Conservation (phyloP, 2,888 invertebrate genomes). For the Uloborus plumipes region DNA sequence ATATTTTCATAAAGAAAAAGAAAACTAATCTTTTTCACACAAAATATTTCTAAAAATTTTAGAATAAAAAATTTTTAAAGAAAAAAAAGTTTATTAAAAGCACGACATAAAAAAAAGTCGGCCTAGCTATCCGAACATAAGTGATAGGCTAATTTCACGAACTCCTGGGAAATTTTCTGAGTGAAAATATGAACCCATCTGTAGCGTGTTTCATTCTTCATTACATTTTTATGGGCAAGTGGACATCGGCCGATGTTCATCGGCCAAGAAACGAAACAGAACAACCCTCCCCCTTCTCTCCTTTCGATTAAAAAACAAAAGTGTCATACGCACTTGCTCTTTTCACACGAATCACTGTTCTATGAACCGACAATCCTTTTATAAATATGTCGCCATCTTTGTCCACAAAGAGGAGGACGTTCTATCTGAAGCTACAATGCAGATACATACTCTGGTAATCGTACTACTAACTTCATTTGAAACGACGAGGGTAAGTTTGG, state of each 20-base stretch:
- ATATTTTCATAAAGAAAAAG: too few relatives aligned
- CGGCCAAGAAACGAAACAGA: constrained; percentile 40
- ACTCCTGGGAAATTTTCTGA: constrained; percentile 14
- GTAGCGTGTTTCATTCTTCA: constrained; percentile 47
- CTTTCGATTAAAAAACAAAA: constrained; percentile 12
- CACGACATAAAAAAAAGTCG: neutral
- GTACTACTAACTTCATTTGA: too few relatives aligned
- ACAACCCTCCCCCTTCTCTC: neutral
- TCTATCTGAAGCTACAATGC: too few relatives aligned
- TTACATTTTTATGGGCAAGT: constrained; percentile 63
- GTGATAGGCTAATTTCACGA: too few relatives aligned
- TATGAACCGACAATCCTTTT: neutral
- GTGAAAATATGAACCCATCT: constrained; percentile 35
- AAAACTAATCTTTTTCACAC: too few relatives aligned
- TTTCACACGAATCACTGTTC: constrained; percentile 23
- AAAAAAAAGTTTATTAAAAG: neutral
- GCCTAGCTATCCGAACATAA: too few relatives aligned
- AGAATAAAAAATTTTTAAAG: too few relatives aligned
- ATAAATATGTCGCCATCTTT: constrained; percentile 23
- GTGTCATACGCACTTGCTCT: constrained; percentile 37
- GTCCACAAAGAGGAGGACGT: neutral
- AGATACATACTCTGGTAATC: too few relatives aligned
- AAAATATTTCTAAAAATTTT: too few relatives aligned
- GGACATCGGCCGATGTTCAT: constrained; percentile 53
- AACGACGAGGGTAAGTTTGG: too few relatives aligned